These are phyloP conservation scores for Amblyopsis rosae DNA, from an alignment of 2,113 vertebrate genomes.

Conservation along the genomic window DNA sequence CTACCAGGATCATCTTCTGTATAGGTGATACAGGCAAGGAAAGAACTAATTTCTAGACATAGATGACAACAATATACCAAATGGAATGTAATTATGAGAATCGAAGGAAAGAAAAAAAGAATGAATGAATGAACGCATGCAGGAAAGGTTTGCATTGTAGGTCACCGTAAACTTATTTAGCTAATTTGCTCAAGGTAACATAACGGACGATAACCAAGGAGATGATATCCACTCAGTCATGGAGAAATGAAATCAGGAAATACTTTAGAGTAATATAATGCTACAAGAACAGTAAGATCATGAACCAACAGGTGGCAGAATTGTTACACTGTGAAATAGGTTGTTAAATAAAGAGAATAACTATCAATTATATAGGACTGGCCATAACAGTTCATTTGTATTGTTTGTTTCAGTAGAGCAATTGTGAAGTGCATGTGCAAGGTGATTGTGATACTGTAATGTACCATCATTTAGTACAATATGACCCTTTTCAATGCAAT, in stretches of 20 bases:
- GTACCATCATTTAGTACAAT: no score
- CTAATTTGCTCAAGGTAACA: not conserved
- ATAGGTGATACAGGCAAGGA: conserved; percentile 21
- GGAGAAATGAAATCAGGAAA: no score
- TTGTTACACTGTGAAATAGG: conserved; percentile 22
- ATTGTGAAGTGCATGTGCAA: no score
- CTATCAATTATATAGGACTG: not conserved
- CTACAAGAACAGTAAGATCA: not conserved
- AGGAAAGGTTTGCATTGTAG: not conserved
- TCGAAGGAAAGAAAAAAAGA: not conserved
- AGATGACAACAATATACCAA: not conserved
- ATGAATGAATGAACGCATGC: not conserved
- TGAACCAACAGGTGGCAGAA: conserved; percentile 55
- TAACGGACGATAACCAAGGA: no score
- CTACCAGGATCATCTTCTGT: conserved; percentile 77
- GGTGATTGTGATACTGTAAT: no score
- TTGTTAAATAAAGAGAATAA: conserved; percentile 5
- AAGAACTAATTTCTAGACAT: conserved; percentile 29
- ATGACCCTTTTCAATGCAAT: no score
- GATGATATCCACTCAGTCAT: no score
- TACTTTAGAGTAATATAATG: no score
- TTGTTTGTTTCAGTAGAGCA: not conserved
- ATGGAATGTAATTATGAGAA: not conserved
- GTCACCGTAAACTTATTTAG: not conserved
- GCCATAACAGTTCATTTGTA: not conserved